Conservation (phyloP, 37 sponge, comb jelly and placozoan genomes). For the Cladorhizidae sp. region DNA sequence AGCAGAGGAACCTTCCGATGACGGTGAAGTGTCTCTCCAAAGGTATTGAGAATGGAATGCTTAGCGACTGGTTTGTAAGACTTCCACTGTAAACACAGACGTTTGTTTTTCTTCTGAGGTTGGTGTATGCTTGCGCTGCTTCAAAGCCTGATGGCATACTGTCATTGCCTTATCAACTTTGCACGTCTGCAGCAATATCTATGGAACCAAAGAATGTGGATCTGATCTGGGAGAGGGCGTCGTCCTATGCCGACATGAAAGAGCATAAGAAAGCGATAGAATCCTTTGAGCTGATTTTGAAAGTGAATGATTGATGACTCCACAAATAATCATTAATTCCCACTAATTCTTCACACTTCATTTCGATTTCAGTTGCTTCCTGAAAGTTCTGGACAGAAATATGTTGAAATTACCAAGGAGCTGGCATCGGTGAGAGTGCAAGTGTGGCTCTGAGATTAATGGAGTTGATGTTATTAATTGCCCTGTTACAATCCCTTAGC, state of each 20-base stretch:
- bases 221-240: constrained; percentile 68
- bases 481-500: constrained; percentile 25
- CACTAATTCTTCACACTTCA: background rate
- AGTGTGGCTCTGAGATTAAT: no score
- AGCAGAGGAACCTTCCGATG: constrained; percentile 33
- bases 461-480: background rate
- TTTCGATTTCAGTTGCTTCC: constrained; percentile 38
- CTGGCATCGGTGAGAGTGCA: constrained; percentile 52
- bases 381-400: constrained; percentile 10
- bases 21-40: constrained; percentile 63
- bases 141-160: no score
- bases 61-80: background rate
- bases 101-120: no score
- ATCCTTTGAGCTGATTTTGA: constrained; percentile 18
- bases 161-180: no score
- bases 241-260: constrained; percentile 29
- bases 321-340: background rate
- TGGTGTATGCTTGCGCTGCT: no score
- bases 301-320: background rate
- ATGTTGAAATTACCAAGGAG: constrained; percentile 61
- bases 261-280: constrained; percentile 65
- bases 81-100: no score
- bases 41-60: constrained; percentile 15
- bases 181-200: constrained; percentile 29
- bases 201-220: constrained; percentile 35